phyloP scores from a whole-genome alignment of 2,888 invertebrate species.

The Rhopalosiphum nymphaeae region DNA sequence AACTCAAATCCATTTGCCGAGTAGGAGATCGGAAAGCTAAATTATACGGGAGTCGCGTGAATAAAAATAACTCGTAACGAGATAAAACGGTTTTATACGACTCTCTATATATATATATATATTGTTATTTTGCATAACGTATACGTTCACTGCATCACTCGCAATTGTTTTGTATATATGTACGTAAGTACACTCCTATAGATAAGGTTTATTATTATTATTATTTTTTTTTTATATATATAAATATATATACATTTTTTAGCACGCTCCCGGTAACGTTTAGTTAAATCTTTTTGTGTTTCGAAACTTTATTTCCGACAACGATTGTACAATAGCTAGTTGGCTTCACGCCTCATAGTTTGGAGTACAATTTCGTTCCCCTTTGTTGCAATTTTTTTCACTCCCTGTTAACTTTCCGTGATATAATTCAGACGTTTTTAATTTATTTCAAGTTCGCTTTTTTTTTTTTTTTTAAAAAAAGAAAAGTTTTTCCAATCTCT shows the following conservation, averaged over 20 bases:
- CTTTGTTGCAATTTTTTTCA: slow-evolving; percentile 65
- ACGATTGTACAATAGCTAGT: neutral
- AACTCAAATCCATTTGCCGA: slow-evolving; percentile 22
- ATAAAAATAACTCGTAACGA: neutral
- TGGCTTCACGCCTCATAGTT: neutral
- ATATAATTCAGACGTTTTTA: slow-evolving; percentile 17
- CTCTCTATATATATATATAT: neutral
- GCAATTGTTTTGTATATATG: neutral
- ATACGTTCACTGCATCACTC: neutral
- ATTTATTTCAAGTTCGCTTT: neutral
- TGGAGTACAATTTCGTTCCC: neutral
- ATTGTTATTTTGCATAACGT: neutral
- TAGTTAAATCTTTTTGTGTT: neutral
- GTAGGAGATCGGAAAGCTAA: neutral
- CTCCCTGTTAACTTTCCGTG: slow-evolving; percentile 66
- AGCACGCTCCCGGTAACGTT: neutral
- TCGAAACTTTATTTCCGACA: neutral
- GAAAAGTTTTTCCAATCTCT: neutral
- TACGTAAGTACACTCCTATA: neutral
- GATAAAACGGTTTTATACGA: slow-evolving; percentile 16
- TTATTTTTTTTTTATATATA: neutral
- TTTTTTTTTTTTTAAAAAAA: neutral
- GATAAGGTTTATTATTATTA: slow-evolving; percentile 3
- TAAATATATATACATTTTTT: neutral
- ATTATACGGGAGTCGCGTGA: slow-evolving; percentile 22